phyloP scores from a whole-genome alignment of 2,888 invertebrate genomes.

The Cerastis leucographa region DNA sequence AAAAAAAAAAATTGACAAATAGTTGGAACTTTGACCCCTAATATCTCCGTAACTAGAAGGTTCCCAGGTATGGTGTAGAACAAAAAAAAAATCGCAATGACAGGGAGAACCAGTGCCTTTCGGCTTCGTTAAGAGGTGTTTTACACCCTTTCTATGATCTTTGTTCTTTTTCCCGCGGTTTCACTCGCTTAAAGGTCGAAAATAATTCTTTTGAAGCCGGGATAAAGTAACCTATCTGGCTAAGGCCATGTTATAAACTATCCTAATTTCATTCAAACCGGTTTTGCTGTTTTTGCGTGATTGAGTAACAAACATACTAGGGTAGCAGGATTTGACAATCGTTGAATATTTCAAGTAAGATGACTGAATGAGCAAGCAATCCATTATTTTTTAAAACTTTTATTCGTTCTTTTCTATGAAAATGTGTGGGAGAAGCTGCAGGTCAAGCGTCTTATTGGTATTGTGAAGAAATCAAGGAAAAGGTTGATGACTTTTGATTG shows the following conservation, averaged over 20 bases:
- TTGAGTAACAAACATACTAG: background rate
- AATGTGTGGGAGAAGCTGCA: background rate
- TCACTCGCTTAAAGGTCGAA: background rate
- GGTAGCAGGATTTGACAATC: background rate
- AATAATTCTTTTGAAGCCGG: background rate
- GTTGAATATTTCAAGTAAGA: background rate
- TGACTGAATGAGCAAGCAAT: background rate
- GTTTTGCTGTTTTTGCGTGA: background rate
- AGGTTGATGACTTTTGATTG: slow-evolving; percentile 28
- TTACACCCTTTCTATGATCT: too few species aligned
- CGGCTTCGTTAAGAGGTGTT: too few species aligned
- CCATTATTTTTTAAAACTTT: background rate
- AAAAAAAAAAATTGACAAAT: too few species aligned
- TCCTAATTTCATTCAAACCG: background rate
- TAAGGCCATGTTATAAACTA: background rate
- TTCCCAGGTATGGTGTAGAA: too few species aligned
- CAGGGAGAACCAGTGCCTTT: too few species aligned
- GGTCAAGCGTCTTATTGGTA: background rate
- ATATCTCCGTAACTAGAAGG: too few species aligned
- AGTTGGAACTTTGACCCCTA: too few species aligned
- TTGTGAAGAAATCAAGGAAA: background rate
- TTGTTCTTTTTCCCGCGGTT: background rate
- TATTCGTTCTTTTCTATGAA: background rate
- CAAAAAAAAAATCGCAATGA: too few species aligned
- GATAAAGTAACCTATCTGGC: background rate